These are phyloP conservation scores for Sweltsa coloradensis DNA, from an alignment of 1,140 invertebrate genomes.

Conservation along the genomic window DNA sequence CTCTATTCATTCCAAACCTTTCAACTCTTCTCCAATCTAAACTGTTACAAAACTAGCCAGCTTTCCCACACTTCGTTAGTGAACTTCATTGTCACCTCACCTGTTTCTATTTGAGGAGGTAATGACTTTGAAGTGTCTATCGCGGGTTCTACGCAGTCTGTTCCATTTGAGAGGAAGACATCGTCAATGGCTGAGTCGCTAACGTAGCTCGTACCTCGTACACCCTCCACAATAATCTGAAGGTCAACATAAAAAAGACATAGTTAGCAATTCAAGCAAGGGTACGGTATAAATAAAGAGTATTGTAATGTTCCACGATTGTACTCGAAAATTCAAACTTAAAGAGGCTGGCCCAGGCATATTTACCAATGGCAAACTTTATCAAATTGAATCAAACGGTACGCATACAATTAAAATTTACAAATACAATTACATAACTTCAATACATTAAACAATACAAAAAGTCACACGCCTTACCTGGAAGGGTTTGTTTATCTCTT, in stretches of 20 bases:
- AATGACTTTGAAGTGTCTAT: no score
- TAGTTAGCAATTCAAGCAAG: not conserved
- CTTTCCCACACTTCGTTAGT: no score
- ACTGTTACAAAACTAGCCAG: no score
- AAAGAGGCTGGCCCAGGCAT: not conserved
- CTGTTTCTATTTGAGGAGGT: no score
- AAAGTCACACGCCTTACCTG: slow-evolving; percentile 36
- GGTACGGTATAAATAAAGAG: not conserved
- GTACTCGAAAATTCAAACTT: not conserved
- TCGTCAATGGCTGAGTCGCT: slow-evolving; percentile 70
- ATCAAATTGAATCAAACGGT: not conserved
- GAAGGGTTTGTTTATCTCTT: slow-evolving; percentile 37
- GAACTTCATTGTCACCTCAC: no score
- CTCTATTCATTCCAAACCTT: no score
- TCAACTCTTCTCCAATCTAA: no score
- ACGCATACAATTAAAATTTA: not conserved
- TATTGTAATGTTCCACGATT: not conserved
- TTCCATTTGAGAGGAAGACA: slow-evolving; percentile 24
- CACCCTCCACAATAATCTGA: slow-evolving; percentile 58
- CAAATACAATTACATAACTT: not conserved
- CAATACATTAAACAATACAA: not conserved
- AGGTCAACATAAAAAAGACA: slow-evolving; percentile 16
- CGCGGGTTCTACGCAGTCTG: not conserved
- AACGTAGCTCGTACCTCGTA: slow-evolving; percentile 45
- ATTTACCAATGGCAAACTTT: not conserved